Evolutionary conservation across 2,797 vertebrate genomes (phyloP), one percentile per base, ranked within the genome.

Genomic region (Austrolebias charrua): DNA sequence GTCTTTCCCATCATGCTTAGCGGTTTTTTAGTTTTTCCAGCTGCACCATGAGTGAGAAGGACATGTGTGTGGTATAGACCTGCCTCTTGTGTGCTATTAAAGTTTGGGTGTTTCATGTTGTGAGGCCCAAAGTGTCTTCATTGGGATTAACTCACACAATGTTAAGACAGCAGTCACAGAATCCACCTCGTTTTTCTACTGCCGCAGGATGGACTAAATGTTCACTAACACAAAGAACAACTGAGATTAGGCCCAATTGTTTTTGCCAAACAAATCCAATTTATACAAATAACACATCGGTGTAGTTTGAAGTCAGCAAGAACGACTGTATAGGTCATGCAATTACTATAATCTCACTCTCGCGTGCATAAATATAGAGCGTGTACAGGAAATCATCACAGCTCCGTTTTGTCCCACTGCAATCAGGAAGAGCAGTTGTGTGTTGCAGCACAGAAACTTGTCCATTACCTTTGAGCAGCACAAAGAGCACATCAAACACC

Each of bases 391-490:
- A 69, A 45, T 73, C 14, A 45, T 56, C 38, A 28, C 33, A 70
- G 56, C 33, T 49, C 47, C 20, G 51, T 47, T 60, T 65, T 70
- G 68, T 58, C 67, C 72, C 65, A 15, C 35, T 38, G 7, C 49
- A 55, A 62, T 64, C 18, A 60, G 10, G 40, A 75, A 68, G 59
- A 55, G 2, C 47, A 50, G 55, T 63, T 55, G 13, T 0, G 55
- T 46, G 29, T 20, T 46, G 2, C 5, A 64, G 67, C 61, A 65
- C 2, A 59, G 29, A 68, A 69, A 68, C 54, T 52, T 45, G 55
- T 10, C 66, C 50, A 52, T 73, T 75, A 61, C 42, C 24, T 56
- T 63, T 69, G 76, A 59, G 71, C 16, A 45, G 64, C 16, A 29
- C 59, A 58, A 66, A 78, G 50, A 66, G 70, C 54, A 42, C 45